These are phyloP conservation scores for Pseudomyrmex dendroicus DNA, from an alignment of 1,140 invertebrate genomes.

Conservation along the genomic window DNA sequence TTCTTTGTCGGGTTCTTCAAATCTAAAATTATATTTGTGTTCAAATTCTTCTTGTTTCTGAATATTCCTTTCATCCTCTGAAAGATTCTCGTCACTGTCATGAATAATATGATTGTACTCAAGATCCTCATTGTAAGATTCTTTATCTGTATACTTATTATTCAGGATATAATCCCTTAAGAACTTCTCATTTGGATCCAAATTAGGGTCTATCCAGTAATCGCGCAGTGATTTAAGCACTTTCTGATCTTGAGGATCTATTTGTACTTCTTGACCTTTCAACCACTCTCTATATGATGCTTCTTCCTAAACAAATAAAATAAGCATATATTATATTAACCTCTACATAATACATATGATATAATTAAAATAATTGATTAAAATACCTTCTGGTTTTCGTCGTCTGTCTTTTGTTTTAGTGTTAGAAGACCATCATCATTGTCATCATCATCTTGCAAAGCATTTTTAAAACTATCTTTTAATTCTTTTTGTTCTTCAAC, in stretches of 20 bases:
- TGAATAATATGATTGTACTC: constrained; percentile 90
- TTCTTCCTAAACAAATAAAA: constrained; percentile 83
- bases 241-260: constrained; percentile 88
- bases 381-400: constrained; percentile 85
- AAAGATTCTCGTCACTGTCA: constrained; percentile 89
- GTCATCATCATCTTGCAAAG: constrained; percentile 84
- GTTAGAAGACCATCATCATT: constrained; percentile 86
- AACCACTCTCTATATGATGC: constrained; percentile 93
- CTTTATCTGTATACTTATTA: constrained; percentile 89
- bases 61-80: constrained; percentile 92
- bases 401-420: constrained; percentile 87
- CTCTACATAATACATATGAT: background rate
- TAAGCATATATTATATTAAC: background rate
- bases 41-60: constrained; percentile 96
- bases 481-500: constrained; percentile 89
- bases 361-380: constrained; percentile 14
- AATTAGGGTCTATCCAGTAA: constrained; percentile 93
- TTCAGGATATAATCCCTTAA: constrained; percentile 97
- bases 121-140: constrained; percentile 87
- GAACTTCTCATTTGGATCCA: constrained; percentile 94
- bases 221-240: constrained; percentile 92
- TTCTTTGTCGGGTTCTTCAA: constrained; percentile 97
- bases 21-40: constrained; percentile 97
- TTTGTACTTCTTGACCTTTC: constrained; percentile 89
- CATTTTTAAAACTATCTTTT: constrained; percentile 88